Evolutionary conservation across 1,140 invertebrate species (phyloP).

Genomic region (Dendrolimus kikuchii): DNA sequence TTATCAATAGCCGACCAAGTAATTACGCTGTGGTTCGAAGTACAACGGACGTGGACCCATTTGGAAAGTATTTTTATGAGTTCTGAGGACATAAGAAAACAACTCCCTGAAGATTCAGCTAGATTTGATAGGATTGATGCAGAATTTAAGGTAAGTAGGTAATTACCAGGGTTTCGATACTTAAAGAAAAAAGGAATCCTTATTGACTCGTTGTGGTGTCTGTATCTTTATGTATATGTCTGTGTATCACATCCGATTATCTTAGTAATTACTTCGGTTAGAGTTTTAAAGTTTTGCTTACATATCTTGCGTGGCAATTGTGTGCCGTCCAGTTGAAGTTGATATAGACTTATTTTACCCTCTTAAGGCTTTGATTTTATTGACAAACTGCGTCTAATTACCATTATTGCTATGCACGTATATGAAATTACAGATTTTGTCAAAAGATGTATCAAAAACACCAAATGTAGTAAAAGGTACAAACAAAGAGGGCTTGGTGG

Average conservation of each 20-base stretch:
- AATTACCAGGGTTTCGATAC: no score
- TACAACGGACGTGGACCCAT: slow-evolving; percentile 97
- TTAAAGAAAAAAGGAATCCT: no score
- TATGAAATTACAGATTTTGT: slow-evolving; percentile 63
- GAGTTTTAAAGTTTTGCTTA: no score
- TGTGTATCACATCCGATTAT: no score
- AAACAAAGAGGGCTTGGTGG: slow-evolving; percentile 86
- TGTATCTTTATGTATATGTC: no score
- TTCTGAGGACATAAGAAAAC: slow-evolving; percentile 95
- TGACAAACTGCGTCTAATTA: no score
- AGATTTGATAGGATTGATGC: slow-evolving; percentile 93
- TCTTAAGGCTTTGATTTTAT: no score
- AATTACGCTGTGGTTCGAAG: slow-evolving; percentile 95
- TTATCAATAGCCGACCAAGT: slow-evolving; percentile 94
- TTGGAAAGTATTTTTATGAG: slow-evolving; percentile 98
- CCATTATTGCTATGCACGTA: not conserved
- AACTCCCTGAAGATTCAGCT: slow-evolving; percentile 93
- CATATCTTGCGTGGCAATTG: no score
- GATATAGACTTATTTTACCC: no score
- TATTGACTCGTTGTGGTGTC: no score
- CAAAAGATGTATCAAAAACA: slow-evolving; percentile 81
- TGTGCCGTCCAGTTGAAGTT: no score
- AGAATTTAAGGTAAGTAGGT: slow-evolving; percentile 85
- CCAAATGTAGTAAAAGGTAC: slow-evolving; percentile 93
- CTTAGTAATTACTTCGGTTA: no score